phyloP scores from a whole-genome alignment of 2,797 vertebrate genomes.

The Chromobotia macracanthus region DNA sequence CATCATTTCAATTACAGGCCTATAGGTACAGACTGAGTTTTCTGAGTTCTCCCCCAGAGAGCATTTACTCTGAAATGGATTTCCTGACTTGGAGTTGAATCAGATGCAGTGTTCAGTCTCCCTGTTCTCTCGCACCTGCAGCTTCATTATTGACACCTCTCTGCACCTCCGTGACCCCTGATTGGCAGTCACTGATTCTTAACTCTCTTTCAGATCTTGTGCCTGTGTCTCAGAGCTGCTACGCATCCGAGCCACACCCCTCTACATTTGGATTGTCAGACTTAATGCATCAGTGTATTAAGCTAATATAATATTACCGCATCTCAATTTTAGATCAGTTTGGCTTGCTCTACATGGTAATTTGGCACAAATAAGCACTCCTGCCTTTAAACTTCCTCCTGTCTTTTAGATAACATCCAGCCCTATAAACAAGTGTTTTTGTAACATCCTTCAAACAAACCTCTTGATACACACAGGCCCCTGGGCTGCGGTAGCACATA shows the following conservation, averaged over 20 bases:
- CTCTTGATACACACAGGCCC: conserved; percentile 14
- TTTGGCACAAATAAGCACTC: conserved; percentile 54
- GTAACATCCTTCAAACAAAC: conserved; percentile 40
- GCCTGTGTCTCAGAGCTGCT: conserved; percentile 40
- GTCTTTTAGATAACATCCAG: conserved; percentile 47
- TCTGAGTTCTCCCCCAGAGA: conserved; percentile 56
- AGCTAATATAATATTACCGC: conserved; percentile 51
- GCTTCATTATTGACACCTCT: conserved; percentile 65
- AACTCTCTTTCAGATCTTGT: conserved; percentile 50
- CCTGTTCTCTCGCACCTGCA: conserved; percentile 45
- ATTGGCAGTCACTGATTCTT: conserved; percentile 65
- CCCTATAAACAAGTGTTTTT: conserved; percentile 29
- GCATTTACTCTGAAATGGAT: conserved; percentile 68
- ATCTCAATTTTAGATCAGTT: conserved; percentile 28
- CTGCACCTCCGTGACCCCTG: conserved; percentile 64
- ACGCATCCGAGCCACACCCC: conserved; percentile 1
- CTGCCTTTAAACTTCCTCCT: conserved; percentile 46
- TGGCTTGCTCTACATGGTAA: conserved; percentile 52
- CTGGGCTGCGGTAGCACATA: conserved; percentile 34
- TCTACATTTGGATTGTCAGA: conserved; percentile 46
- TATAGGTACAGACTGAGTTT: conserved; percentile 56
- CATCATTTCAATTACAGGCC: conserved; percentile 72
- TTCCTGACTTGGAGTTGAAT: conserved; percentile 63
- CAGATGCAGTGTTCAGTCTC: conserved; percentile 56
- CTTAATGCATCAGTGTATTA: conserved; percentile 50